Base-by-base conservation (phyloP, 2,113 vertebrate species). In the Pseudorhombus dupliciocellatus region DNA sequence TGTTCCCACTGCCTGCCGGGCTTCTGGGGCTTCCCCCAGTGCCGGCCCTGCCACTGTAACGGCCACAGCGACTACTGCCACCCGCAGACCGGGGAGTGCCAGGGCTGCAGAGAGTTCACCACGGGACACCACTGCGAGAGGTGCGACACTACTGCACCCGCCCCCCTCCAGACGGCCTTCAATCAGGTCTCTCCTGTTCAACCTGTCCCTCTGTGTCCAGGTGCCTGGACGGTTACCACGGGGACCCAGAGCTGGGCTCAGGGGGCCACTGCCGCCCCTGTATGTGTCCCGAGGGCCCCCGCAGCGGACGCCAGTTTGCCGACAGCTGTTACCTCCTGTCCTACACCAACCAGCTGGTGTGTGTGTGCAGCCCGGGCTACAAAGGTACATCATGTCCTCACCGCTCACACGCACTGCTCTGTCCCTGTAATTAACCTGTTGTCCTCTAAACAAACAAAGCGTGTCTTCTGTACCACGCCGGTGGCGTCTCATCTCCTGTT, bases 1-100 rank as follows among this genome's bases (percentile, higher is more conserved):
- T 99, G 98, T 6, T 94, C 97, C 86, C 92, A 85, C 64, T 99
- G 98, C 82, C 88, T 95, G 67, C 95, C 95, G 0, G 93, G 94
- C 1, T 95, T 94, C 87, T 99, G 98, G 98, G 97, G 97, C 59
- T 99, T 98, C 85, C 97, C 98, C 1, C 92, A 86, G 46, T 99
- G 98, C 87, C 92, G 95, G 37, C 90, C 90, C 10, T 99, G 98
- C 87, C 95, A 95, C 20, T 99, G 98, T 71, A 98, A 98, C 0
- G 94, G 96, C 34, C 96, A 98, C 0, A 93, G 96, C 0, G 95
- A 98, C 0, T 85, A 92, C 78, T 99, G 98, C 58, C 89, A 95
- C 86, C 82, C 91, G 0, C 92, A 93, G 74, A 97, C 92, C 0
- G 98, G 98, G 11, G 92, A 95, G 75, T 99, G 98, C 80, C 87